Conservation (phyloP, 1,140 invertebrate genomes). For the Panulirus ornatus region DNA sequence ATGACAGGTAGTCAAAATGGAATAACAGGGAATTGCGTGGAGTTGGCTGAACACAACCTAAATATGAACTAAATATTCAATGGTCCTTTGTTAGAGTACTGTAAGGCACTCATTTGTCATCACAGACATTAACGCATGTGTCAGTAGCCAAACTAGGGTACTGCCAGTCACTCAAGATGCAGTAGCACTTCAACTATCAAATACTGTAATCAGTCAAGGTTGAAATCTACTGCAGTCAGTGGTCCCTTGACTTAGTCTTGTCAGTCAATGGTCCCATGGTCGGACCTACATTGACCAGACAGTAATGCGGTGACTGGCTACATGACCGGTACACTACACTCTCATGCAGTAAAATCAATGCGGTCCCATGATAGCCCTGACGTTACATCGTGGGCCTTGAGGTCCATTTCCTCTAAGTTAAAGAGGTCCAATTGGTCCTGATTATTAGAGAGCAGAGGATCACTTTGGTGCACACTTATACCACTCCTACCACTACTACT, state of each 20-base stretch:
- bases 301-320: constrained; percentile 31
- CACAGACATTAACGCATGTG: constrained; percentile 53
- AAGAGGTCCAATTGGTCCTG: constrained; percentile 69
- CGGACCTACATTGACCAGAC: constrained; percentile 37
- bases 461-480: constrained; percentile 69
- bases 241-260: constrained; percentile 44
- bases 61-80: constrained; percentile 56
- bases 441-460: constrained; percentile 72
- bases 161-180: constrained; percentile 46
- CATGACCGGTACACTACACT: constrained; percentile 13
- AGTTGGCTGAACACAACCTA: constrained; percentile 66
- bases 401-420: constrained; percentile 71
- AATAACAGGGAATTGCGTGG: constrained; percentile 58
- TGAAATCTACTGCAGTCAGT: constrained; percentile 46
- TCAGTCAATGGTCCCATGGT: constrained; percentile 36
- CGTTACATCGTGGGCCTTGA: constrained; percentile 67
- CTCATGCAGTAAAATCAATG: constrained; percentile 67
- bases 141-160: constrained; percentile 41
- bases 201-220: constrained; percentile 34
- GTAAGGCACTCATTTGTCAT: constrained; percentile 62
- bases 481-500: constrained; percentile 47
- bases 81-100: constrained; percentile 64
- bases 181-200: constrained; percentile 45
- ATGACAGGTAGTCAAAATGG: constrained; percentile 61
- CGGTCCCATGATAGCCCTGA: constrained; percentile 65